phyloP scores from a whole-genome alignment of 1,140 invertebrate species.

The Aphaenogaster rudis region DNA sequence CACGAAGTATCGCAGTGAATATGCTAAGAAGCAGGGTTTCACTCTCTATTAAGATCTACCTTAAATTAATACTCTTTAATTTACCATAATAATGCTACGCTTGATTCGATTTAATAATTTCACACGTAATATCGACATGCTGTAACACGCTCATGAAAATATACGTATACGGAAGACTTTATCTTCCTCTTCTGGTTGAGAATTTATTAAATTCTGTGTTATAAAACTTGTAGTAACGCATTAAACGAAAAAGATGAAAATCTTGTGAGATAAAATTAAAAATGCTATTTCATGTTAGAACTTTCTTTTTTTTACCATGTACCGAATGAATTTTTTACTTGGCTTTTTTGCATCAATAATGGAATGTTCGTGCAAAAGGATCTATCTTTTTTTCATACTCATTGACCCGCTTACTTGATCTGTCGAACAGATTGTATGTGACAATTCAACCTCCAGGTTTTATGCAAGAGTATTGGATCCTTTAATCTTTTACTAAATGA shows the following conservation, averaged over 20 bases:
- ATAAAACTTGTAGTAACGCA: conserved; percentile 8
- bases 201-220: conserved; percentile 27
- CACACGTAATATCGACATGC: background rate
- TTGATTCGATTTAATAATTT: conserved; percentile 15
- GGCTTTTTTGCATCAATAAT: background rate
- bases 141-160: background rate
- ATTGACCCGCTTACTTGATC: background rate
- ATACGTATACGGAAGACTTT: background rate
- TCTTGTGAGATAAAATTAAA: conserved; percentile 16
- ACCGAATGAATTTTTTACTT: conserved; percentile 17
- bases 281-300: conserved; percentile 2
- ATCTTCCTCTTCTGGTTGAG: background rate
- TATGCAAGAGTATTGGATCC: conserved; percentile 24
- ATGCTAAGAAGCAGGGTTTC: background rate
- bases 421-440: conserved; percentile 40
- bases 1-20: conserved; percentile 18
- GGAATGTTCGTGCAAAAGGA: background rate
- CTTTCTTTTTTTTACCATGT: background rate
- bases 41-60: background rate
- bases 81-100: background rate
- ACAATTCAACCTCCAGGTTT: conserved; percentile 12
- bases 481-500: conserved; percentile 68
- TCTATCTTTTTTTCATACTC: background rate
- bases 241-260: conserved; percentile 21
- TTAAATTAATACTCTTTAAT: conserved; percentile 3